Base-by-base conservation (phyloP, 2,888 invertebrate species). In the Achlya flavicornis region DNA sequence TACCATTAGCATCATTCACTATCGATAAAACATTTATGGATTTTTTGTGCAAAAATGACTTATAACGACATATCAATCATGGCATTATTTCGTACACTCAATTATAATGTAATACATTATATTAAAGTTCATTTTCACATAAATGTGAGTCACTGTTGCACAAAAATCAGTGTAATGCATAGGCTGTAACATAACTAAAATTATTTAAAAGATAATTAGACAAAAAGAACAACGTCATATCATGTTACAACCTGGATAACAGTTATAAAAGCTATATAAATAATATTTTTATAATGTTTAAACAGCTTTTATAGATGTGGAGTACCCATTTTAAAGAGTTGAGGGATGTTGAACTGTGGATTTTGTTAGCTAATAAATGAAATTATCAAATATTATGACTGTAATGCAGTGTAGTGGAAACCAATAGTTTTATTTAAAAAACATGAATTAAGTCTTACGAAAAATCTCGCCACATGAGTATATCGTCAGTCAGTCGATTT, bases 221-320 rank as follows among this genome's bases (percentile, higher is more conserved):
- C 16, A 16, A 6, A 16, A 8, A 8, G 6, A 48, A 7, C 5
- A n/a, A 4, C n/a, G 6, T 5, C 16, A 48, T n/a, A n/a, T 48
- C 6, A 48, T 48, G n/a, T 46, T 48, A 48, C 48, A 48, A 16
- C 48, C 4, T 19, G 19, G 14, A 19, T 19, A 46, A 46, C n/a
- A 46, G 0, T 10, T 53, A 53, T 19, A 53, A 10, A 53, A 53
- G 19, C 14, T 7, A n/a, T 53, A 19, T 10, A 53, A 53, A 19
- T 6, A 10, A 10, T 19, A 19, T 53, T n/a, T 26, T 46, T 1
- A n/a, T 46, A 43, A 14, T 19, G 26, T 19, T 53, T 53, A 53
- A 53, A 53, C n/a, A 19, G 53, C 53, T 53, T 53, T n/a, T 53
- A 53, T 53, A 53, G 10, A 46, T 46, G 46, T 46, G 14, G 26